phyloP scores from a whole-genome alignment of 2,888 invertebrate species.

The Rhopalosiphum nymphaeae region DNA sequence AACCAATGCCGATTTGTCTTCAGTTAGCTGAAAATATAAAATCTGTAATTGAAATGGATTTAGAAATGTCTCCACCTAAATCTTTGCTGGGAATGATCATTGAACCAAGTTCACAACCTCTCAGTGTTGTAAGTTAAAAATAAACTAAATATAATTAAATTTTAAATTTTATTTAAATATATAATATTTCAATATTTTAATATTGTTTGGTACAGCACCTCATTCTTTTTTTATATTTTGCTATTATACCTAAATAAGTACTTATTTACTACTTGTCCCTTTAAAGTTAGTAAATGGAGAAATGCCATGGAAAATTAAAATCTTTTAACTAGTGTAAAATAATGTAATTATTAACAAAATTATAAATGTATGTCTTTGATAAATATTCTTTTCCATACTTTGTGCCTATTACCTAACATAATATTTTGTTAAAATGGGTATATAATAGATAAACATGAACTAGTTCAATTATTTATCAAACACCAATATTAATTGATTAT shows the following conservation, averaged over 20 bases:
- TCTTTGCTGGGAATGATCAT: constrained; percentile 56
- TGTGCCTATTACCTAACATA: background rate
- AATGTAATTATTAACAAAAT: too few species aligned
- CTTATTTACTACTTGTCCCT: too few species aligned
- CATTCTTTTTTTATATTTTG: too few species aligned
- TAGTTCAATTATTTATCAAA: background rate
- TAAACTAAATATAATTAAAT: background rate
- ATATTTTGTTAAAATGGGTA: background rate
- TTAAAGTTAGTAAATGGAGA: too few species aligned
- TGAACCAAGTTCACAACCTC: constrained; percentile 62
- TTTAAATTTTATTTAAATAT: background rate
- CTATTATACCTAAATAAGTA: too few species aligned
- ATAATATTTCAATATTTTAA: background rate
- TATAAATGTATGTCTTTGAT: too few species aligned
- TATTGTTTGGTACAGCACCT: background rate
- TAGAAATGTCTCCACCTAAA: constrained; percentile 57
- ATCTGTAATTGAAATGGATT: constrained; percentile 63
- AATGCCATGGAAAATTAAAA: too few species aligned
- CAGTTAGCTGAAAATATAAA: constrained; percentile 60
- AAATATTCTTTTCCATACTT: too few species aligned
- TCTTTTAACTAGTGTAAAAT: too few species aligned
- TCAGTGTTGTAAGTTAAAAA: constrained; percentile 54
- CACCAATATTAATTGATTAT: background rate
- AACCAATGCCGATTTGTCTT: constrained; percentile 86
- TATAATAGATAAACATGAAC: background rate